phyloP scores from a whole-genome alignment of 1,140 invertebrate species.

The Lepeophtheirus salmonis region DNA sequence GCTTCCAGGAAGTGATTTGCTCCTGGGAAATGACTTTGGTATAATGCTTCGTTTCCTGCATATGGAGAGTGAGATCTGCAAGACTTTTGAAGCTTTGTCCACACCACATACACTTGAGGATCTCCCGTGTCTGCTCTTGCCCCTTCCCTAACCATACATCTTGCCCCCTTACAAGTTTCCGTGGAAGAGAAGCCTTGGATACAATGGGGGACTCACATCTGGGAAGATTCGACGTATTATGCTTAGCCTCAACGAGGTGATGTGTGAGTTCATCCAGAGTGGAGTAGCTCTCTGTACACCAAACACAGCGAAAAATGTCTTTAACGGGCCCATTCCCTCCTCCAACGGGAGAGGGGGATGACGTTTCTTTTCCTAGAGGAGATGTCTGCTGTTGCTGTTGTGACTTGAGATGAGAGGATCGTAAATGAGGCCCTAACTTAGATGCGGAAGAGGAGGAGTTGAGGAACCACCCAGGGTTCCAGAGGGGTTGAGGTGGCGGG shows the following conservation, averaged over 20 bases:
- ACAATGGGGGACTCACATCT: constrained; percentile 32
- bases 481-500: neutral
- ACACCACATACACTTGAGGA: constrained; percentile 97
- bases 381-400: too few species aligned
- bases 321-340: constrained; percentile 76
- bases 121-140: constrained; percentile 87
- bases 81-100: constrained; percentile 83
- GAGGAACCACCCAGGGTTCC: too few species aligned
- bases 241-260: constrained; percentile 91
- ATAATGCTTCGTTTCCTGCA: constrained; percentile 96
- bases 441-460: too few species aligned
- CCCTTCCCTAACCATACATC: constrained; percentile 96
- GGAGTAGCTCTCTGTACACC: constrained; percentile 82
- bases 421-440: too few species aligned
- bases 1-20: constrained; percentile 87
- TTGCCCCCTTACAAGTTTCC: constrained; percentile 86
- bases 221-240: constrained; percentile 40
- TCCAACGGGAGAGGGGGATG: too few species aligned
- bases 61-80: constrained; percentile 91
- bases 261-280: constrained; percentile 69
- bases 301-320: constrained; percentile 82
- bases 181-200: constrained; percentile 46
- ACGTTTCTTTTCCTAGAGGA: too few species aligned
- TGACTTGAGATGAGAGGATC: too few species aligned
- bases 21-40: constrained; percentile 92